Conservation (phyloP, 2,113 vertebrate genomes). For the Prionailurus viverrinus region DNA sequence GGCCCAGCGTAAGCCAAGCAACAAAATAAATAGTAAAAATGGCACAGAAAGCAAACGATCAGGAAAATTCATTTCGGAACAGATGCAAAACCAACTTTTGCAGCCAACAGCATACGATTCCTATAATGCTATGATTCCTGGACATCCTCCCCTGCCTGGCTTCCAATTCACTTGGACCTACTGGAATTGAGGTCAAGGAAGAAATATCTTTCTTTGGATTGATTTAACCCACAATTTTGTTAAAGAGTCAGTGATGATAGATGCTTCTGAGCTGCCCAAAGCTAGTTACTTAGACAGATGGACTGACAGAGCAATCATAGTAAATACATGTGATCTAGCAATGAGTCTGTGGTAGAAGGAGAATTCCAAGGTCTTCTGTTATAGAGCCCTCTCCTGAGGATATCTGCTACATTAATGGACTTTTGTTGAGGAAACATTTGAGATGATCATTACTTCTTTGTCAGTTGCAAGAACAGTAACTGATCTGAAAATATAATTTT, state of each 20-base stretch:
- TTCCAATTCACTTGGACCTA: not conserved
- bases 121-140: not conserved
- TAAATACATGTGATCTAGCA: not conserved
- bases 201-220: not conserved
- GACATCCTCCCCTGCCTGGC: not conserved
- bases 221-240: conserved; percentile 25
- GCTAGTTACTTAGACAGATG: conserved; percentile 44
- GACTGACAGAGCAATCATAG: not conserved
- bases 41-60: conserved; percentile 47
- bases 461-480: conserved; percentile 29
- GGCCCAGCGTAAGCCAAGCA: conserved; percentile 48
- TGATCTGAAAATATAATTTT: conserved; percentile 33
- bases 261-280: conserved; percentile 14
- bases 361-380: not conserved
- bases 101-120: not conserved
- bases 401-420: not conserved
- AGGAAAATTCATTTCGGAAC: conserved; percentile 65
- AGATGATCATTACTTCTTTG: not conserved
- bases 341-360: not conserved
- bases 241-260: conserved; percentile 29
- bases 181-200: conserved; percentile 51
- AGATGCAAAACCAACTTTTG: conserved; percentile 1
- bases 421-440: conserved; percentile 46
- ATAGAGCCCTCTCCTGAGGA: not conserved
- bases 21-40: conserved; percentile 69